A percentile compares a stretch with the other conserved stretches of the same genome.
These are phyloP conservation scores for Sminthurinus aureus DNA, from an alignment of 2,888 invertebrate species.

Conservation along the genomic window DNA sequence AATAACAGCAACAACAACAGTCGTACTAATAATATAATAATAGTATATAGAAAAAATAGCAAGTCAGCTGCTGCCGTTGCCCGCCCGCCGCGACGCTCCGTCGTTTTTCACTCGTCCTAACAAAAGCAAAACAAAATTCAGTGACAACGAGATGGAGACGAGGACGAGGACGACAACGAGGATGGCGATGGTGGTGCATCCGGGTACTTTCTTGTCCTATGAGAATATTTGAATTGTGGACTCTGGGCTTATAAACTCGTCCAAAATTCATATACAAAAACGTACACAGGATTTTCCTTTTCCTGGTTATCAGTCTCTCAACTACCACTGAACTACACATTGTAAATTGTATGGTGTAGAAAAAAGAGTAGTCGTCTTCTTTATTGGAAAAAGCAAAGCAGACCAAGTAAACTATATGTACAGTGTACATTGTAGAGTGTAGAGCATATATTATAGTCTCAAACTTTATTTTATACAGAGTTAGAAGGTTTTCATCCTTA, in stretches of 20 bases:
- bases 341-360: background rate
- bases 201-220: slow-evolving; percentile 42
- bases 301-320: background rate
- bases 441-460: background rate
- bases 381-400: too few relatives aligned
- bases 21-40: background rate
- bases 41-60: slow-evolving; percentile 26
- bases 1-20: too few relatives aligned
- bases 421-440: too few relatives aligned
- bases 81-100: slow-evolving; percentile 52
- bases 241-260: background rate
- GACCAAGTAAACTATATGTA: too few relatives aligned
- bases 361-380: too few relatives aligned
- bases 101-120: slow-evolving; percentile 53
- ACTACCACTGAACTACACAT: background rate
- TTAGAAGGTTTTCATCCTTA: background rate
- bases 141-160: slow-evolving; percentile 33
- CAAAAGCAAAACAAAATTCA: slow-evolving; percentile 43
- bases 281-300: background rate
- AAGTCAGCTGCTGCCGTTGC: slow-evolving; percentile 27
- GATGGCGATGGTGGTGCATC: slow-evolving; percentile 44
- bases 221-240: slow-evolving; percentile 21
- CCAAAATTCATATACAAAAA: background rate
- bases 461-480: background rate
- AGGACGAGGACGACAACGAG: background rate